These are phyloP conservation scores for Odocoileus hemionus DNA, from an alignment of 2,113 vertebrate species.

Conservation along the genomic window DNA sequence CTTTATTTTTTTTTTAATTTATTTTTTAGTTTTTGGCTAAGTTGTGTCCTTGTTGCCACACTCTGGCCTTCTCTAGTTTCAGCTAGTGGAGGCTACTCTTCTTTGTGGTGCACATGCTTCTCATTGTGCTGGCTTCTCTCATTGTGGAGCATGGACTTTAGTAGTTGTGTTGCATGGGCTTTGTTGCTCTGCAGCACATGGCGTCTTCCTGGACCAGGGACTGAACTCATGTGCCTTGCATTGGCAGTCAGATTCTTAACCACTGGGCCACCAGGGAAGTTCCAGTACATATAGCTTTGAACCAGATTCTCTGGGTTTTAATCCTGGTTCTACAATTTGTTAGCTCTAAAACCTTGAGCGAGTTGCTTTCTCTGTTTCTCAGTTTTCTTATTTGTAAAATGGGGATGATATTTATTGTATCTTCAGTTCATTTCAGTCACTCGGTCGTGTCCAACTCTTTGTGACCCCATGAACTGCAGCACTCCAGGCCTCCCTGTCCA, in stretches of 20 bases:
- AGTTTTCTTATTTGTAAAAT: slow-evolving; percentile 18
- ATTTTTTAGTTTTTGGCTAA: not conserved
- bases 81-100: not conserved
- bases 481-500: not conserved
- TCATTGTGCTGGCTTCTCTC: not conserved
- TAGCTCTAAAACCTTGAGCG: not conserved
- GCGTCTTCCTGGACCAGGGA: not conserved
- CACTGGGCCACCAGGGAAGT: not conserved
- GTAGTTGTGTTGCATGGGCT: not conserved
- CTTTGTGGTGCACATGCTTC: not conserved
- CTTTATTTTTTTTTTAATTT: not conserved
- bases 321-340: not conserved
- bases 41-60: not conserved
- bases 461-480: not conserved
- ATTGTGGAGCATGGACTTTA: not conserved
- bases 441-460: not conserved
- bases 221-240: not conserved
- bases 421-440: not conserved
- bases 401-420: not conserved
- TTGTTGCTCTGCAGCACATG: not conserved
- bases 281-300: not conserved
- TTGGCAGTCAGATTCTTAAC: not conserved
- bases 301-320: not conserved
- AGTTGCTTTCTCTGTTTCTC: not conserved
- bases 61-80: not conserved